phyloP scores from a whole-genome alignment of 2,113 vertebrate species.

The Catharus fuscescens region DNA sequence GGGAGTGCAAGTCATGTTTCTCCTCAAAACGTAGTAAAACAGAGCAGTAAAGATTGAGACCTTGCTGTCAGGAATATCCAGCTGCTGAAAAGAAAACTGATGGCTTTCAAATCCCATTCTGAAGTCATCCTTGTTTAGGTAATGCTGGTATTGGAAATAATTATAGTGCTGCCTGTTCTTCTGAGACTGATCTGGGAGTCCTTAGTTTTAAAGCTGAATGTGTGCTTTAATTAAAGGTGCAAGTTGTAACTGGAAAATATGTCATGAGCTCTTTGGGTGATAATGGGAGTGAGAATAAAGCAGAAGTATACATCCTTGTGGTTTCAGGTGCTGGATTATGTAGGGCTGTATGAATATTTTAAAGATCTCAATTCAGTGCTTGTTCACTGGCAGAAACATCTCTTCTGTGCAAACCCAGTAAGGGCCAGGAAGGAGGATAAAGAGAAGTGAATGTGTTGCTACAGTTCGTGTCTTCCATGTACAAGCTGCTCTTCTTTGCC shows the following conservation, averaged over 20 bases:
- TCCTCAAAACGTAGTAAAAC: neutral
- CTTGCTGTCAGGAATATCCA: neutral
- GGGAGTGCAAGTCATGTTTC: neutral
- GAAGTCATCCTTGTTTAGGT: constrained; percentile 17
- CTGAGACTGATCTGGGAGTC: constrained; percentile 28
- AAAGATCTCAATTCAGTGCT: neutral
- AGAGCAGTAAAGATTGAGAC: neutral
- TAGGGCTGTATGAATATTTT: constrained; percentile 8
- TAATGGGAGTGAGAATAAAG: neutral
- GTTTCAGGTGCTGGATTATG: neutral
- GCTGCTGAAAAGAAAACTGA: neutral
- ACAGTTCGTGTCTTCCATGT: neutral
- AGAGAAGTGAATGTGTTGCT: neutral
- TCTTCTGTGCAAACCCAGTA: neutral
- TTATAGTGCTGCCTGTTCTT: constrained; percentile 39
- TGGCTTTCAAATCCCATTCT: neutral
- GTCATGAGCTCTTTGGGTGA: neutral
- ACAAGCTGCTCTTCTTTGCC: neutral
- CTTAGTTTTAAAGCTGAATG: constrained; percentile 9
- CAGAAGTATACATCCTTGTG: neutral
- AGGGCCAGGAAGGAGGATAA: neutral
- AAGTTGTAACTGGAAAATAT: constrained; percentile 18
- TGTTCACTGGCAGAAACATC: neutral
- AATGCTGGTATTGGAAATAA: constrained; percentile 22
- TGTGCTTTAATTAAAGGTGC: constrained; percentile 52